Base-by-base conservation (phyloP, 1,140 invertebrate species). In the Lepidotrigona ventralis region DNA sequence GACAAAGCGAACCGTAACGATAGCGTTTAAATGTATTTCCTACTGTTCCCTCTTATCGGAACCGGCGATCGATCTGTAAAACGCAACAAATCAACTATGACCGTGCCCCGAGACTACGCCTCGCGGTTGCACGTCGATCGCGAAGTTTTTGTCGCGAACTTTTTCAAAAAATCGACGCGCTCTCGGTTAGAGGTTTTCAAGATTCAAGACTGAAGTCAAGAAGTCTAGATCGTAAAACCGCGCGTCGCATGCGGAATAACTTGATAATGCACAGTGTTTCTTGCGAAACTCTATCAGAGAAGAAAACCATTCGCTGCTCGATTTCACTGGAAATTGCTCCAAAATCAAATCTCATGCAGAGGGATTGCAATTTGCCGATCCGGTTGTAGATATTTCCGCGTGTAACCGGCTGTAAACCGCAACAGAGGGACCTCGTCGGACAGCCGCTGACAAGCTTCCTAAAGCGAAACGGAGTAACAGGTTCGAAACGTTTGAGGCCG, bases 31-130 rank as follows among this genome's bases (percentile, higher is more conserved):
- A 81, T 60, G 74, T 46, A 46, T 78, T 77, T 53, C 74, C 74
- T 69, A 69, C 80, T 21, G 80, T 76, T 68, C 39, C 80, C 60
- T 46, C 39, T 81, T 81, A 81, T 81, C 79, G 60, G 11, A 19
- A 21, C 51, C 29, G 3, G 2, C 15, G 73, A 82, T 82, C 64
- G 81, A 82, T 82, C 39, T 39, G 74, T 77, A 70, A 63, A 77
- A 69, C 64, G 73, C n/a, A 26, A 23, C 73, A 69, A 76, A 82
- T 82, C 80, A 46, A 76, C 80, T 69, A 60, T 76, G 73, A 68
- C 64, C 39, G 51, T 69, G 33, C 80, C 23, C 54, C 5, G 21
- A 29, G n/a, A 29, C 33, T 26, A 39, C 29, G 56, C 33, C 21
- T 11, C 23, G 19, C 29, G 39, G 26, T 53, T 33, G 26, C 23